Evolutionary conservation across 2,797 vertebrate species (phyloP), one percentile per base, ranked within the genome.

Genomic region (Notolepis coatsorum): DNA sequence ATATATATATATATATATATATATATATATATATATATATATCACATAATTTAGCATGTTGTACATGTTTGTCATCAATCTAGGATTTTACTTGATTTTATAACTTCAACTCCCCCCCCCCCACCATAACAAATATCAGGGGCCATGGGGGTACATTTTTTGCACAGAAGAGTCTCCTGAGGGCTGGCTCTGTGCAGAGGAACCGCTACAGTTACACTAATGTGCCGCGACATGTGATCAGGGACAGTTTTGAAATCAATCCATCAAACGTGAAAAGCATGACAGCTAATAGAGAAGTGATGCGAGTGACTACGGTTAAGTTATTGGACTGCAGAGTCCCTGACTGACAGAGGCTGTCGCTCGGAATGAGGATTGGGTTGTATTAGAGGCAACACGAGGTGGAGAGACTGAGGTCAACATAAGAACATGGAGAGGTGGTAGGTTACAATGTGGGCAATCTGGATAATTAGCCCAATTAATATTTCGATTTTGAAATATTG

Each of bases 201-300:
- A 28, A 60, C 13, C 39, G 35, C 12, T 27, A 71, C 61, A 65
- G 47, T 70, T 64, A 37, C 3, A 30, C 43, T 66, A 48, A 81
- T 43, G 21, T 24, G 37, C 30, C 24, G 43, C n/a, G 65, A 62
- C 67, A 65, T 64, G 42, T 18, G 61, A 71, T 56, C 33, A 51
- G 41, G 27, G 47, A 67, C 42, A 31, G 31, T 71, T 74, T 59
- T 20, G 54, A 61, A 77, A 80, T 67, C 45, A 67, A 61, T 68
- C 60, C 46, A 71, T 82, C 46, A 73, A 71, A 79, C 60, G 71
- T 79, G 70, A 52, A 80, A 61, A 33, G 25, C 25, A 4, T 52
- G 37, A 20, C 65, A 42, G 21, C 46, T 65, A 61, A 63, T 80
- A 31, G 20, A 68, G 45, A 45, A 30, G 51, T 39, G 52, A 48